phyloP scores from a whole-genome alignment of 2,888 invertebrate genomes.

The Xanthia icteritia region DNA sequence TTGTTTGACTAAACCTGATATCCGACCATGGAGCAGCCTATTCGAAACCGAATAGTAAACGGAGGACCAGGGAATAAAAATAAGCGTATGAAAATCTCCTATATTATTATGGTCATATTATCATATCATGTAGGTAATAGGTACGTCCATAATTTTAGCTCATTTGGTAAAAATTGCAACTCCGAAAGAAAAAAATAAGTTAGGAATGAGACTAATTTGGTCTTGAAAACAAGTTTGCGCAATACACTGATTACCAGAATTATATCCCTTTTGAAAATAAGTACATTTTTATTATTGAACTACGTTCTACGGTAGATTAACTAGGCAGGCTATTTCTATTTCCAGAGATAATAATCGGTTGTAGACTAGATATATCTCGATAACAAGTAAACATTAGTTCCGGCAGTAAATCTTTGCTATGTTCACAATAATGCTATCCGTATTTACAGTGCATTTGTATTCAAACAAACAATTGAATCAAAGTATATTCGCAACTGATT shows the following conservation, averaged over 20 bases:
- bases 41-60: neutral
- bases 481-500: conserved; percentile 20
- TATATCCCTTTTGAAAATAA: neutral
- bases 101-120: neutral
- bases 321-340: neutral
- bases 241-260: neutral
- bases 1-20: no score
- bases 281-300: conserved; percentile 12
- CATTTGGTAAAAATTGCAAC: neutral
- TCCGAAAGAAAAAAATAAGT: neutral
- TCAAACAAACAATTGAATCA: conserved; percentile 51
- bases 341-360: neutral
- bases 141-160: neutral
- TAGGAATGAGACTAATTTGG: conserved; percentile 1
- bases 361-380: conserved; percentile 1
- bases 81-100: neutral
- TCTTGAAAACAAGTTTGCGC: conserved; percentile 16
- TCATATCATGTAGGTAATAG: neutral
- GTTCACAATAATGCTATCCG: conserved; percentile 17
- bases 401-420: conserved; percentile 32
- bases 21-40: no score
- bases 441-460: conserved; percentile 36
- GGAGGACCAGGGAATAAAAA: neutral
- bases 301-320: neutral
- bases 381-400: conserved; percentile 40